phyloP scores from a whole-genome alignment of 2,888 invertebrate species.

The Drosophila infuscata region DNA sequence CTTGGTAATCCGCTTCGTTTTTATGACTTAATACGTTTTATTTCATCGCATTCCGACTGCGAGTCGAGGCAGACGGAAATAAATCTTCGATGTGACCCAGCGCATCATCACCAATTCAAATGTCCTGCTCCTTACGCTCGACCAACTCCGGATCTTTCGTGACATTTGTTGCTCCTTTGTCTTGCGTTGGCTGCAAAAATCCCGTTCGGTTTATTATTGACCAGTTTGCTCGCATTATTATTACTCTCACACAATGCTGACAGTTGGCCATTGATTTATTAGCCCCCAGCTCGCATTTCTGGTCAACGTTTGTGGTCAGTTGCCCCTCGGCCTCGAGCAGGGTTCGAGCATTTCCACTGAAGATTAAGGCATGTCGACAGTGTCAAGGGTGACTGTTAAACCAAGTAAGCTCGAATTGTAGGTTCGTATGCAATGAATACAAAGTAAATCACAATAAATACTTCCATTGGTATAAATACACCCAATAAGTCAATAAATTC shows the following conservation, averaged over 20 bases:
- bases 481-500: not conserved
- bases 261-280: conserved; percentile 83
- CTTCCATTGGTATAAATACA: not conserved
- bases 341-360: not conserved
- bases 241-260: conserved; percentile 82
- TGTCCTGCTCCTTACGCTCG: conserved; percentile 72
- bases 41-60: conserved; percentile 68
- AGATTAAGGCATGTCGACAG: conserved; percentile 25
- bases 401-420: conserved; percentile 28
- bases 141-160: conserved; percentile 66
- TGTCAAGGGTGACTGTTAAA: conserved; percentile 36
- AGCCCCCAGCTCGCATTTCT: conserved; percentile 56
- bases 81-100: conserved; percentile 69
- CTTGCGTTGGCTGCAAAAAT: conserved; percentile 23
- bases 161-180: conserved; percentile 78
- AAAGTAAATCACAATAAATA: conserved; percentile 18
- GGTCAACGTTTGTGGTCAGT: conserved; percentile 60
- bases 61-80: conserved; percentile 51
- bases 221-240: conserved; percentile 77
- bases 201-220: conserved; percentile 72
- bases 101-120: conserved; percentile 77
- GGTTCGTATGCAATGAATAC: conserved; percentile 18
- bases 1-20: conserved; percentile 79
- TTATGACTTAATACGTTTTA: conserved; percentile 82
- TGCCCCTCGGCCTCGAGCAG: not conserved